Base-by-base conservation (phyloP, 2,113 vertebrate species). In the Cyphomyrus plagiostoma region DNA sequence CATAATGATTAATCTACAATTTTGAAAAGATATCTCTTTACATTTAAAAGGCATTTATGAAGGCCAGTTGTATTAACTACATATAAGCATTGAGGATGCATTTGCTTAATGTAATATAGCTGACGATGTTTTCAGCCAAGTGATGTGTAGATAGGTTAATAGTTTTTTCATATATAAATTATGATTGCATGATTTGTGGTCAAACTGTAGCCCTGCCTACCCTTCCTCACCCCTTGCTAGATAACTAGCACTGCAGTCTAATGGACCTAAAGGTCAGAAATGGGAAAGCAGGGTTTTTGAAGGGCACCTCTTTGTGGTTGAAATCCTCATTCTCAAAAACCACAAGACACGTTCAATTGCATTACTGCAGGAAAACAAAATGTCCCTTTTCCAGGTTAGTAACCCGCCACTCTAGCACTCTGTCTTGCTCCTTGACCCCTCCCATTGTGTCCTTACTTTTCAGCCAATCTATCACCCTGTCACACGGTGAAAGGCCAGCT, bases 391-490 rank as follows among this genome's bases (percentile, higher is more conserved):
- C 46, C 83, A 86, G 45, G 49, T 46, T 86, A 50, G 83, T 30
- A 86, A 30, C 45, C 83, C 83, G 50, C 83, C n/a, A 4, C 48
- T 15, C 48, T 50, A 86, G 9, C 83, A 50, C 83, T 50, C 45
- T 13, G 48, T 13, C 48, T 86, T 15, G 83, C 83, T 86, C 83
- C 21, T 10, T 86, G 48, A 86, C 48, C 83, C 23, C 23, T n/a
- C 83, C 48, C 46, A 11, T 86, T 86, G 83, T 86, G 42, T 46
- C 83, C 10, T 4, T 49, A 30, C 83, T 86, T 86, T 86, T 86
- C 83, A 86, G 21, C 83, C 23, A 46, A 86, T 86, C 83, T 50
- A 86, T 86, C 83, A 86, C 46, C 83, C 48, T 50, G 83, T 86
- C 83, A 86, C 83, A 86, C 2, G 35, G 30, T 15, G 48, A 86